A percentile compares a stretch with the other conserved stretches of the same genome.
Evolutionary conservation across 2,797 vertebrate genomes (phyloP).

Genomic region (Gymnothorax reevesii): DNA sequence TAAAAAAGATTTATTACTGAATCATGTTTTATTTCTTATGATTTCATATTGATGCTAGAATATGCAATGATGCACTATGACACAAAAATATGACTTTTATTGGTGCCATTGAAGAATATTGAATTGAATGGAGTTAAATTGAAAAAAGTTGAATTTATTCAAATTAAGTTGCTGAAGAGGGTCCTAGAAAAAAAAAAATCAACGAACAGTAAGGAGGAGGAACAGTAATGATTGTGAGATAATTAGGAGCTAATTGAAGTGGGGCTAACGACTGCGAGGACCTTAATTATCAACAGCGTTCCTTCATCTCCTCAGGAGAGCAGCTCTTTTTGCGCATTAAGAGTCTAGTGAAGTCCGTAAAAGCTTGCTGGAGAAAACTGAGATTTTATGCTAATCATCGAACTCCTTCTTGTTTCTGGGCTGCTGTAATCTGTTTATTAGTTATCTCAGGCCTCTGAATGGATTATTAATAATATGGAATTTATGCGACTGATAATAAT

Average conservation of each 20-base stretch:
- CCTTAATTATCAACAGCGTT: slow-evolving; percentile 28
- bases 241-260: slow-evolving; percentile 72
- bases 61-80: not conserved
- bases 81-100: not conserved
- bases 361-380: not conserved
- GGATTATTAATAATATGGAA: too few species aligned
- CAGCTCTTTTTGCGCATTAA: not conserved
- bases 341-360: not conserved
- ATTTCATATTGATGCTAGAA: not conserved
- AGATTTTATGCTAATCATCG: not conserved
- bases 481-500: too few species aligned
- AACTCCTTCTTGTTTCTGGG: not conserved
- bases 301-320: slow-evolving; percentile 23
- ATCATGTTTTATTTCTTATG: not conserved
- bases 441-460: too few species aligned
- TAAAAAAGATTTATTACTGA: not conserved
- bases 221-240: slow-evolving; percentile 53
- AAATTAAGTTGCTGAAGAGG: slow-evolving; percentile 8
- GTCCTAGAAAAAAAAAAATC: slow-evolving; percentile 1
- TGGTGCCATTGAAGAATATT: slow-evolving; percentile 23
- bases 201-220: slow-evolving; percentile 34
- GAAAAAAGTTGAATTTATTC: slow-evolving; percentile 17
- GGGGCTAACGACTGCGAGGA: slow-evolving; percentile 60
- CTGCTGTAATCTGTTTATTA: too few species aligned
- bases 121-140: slow-evolving; percentile 32